Conservation (phyloP, 2,888 invertebrate species). For the Andrena marginata region DNA sequence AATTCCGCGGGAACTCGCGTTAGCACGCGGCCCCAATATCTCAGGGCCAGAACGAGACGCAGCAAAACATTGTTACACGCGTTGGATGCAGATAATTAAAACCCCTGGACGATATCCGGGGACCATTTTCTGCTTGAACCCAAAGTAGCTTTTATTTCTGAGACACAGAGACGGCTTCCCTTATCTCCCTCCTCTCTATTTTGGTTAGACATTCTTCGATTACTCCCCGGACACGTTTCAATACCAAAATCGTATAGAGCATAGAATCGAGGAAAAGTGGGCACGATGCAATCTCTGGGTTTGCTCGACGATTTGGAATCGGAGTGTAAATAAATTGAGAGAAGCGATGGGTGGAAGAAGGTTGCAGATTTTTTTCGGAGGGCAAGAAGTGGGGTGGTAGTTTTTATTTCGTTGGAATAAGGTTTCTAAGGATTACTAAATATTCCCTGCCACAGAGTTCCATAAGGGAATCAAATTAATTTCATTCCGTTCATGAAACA, state of each 20-base stretch:
- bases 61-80: neutral
- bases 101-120: neutral
- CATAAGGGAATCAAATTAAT: constrained; percentile 22
- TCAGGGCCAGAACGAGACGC: constrained; percentile 9
- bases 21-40: constrained; percentile 21
- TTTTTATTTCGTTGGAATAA: neutral
- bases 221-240: too few species aligned
- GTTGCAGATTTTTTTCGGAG: too few species aligned
- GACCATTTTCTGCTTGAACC: neutral
- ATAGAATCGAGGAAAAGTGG: too few species aligned
- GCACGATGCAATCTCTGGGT: too few species aligned
- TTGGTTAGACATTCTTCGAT: too few species aligned
- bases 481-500: constrained; percentile 25
- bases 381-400: neutral
- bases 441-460: constrained; percentile 4
- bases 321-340: neutral
- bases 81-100: constrained; percentile 32
- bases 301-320: neutral
- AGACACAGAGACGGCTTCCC: too few species aligned
- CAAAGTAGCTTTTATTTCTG: too few species aligned
- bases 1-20: constrained; percentile 39
- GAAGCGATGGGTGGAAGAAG: neutral
- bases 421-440: neutral
- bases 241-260: too few species aligned
- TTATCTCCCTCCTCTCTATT: too few species aligned